Evolutionary conservation across 1,140 invertebrate species (phyloP).

Genomic region (Drosophila repletoides): DNA sequence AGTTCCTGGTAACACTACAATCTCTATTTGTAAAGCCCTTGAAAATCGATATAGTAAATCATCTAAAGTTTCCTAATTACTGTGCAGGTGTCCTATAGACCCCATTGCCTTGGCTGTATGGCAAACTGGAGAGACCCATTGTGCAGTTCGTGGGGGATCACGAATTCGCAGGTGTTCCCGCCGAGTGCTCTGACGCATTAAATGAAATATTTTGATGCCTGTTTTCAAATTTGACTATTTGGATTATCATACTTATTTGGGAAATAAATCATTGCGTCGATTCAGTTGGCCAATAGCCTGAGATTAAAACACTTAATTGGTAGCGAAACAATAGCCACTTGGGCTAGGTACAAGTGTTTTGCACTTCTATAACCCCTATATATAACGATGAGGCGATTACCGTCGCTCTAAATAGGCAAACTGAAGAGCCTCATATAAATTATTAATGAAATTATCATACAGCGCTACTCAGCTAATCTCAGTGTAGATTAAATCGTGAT

Average conservation of each 20-base stretch:
- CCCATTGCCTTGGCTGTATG: neutral
- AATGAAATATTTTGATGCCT: neutral
- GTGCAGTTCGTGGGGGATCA: conserved; percentile 18
- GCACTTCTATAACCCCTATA: conserved; percentile 25
- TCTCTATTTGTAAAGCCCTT: too few species aligned
- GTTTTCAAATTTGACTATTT: conserved; percentile 25
- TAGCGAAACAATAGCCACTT: conserved; percentile 42
- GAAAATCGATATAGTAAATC: too few species aligned
- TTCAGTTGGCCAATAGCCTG: conserved; percentile 41
- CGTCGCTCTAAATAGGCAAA: conserved; percentile 23
- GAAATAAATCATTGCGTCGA: conserved; percentile 39
- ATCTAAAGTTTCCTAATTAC: neutral
- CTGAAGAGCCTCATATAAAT: conserved; percentile 32
- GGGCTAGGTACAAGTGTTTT: conserved; percentile 41
- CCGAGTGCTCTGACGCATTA: neutral
- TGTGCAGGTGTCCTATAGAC: neutral
- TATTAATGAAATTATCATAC: conserved; percentile 23
- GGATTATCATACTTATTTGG: conserved; percentile 31
- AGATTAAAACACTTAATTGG: conserved; percentile 52
- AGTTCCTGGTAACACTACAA: too few species aligned
- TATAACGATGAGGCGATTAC: conserved; percentile 43
- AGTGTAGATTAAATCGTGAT: neutral
- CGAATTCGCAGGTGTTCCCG: conserved; percentile 21
- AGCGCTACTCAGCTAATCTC: conserved; percentile 4
- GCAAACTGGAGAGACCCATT: neutral